A percentile compares a stretch with the other conserved stretches of the same genome.
Conservation (phyloP, 2,797 vertebrate species). For the Cuniculus paca region DNA sequence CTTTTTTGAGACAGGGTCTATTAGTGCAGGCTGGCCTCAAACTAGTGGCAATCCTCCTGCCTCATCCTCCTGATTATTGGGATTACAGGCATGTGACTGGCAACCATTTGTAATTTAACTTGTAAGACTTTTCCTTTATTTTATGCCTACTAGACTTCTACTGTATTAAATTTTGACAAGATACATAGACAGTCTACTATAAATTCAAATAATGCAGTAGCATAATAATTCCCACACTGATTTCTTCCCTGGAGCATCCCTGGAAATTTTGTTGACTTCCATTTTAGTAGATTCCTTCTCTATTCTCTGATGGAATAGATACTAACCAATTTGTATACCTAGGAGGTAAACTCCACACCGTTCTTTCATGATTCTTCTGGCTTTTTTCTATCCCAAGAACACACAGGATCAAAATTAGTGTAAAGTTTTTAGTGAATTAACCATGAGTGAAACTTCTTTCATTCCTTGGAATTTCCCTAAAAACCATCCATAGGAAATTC, state of each 20-base stretch:
- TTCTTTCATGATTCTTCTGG: not conserved
- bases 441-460: slow-evolving; percentile 23
- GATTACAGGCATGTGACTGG: not conserved
- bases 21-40: not conserved
- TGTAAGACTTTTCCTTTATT: not conserved
- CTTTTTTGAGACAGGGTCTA: not conserved
- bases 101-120: not conserved
- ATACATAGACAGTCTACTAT: not conserved
- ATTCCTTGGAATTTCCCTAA: slow-evolving; percentile 26
- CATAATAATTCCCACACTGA: not conserved
- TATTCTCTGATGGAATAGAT: not conserved
- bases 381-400: not conserved
- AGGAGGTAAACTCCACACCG: not conserved
- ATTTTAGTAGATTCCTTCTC: not conserved
- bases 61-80: not conserved
- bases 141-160: slow-evolving; percentile 24
- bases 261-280: slow-evolving; percentile 44
- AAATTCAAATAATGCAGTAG: not conserved
- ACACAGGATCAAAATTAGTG: not conserved
- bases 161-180: not conserved
- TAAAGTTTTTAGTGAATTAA: slow-evolving; percentile 20
- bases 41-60: not conserved
- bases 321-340: not conserved
- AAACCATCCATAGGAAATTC: not conserved
- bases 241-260: not conserved